phyloP scores from a whole-genome alignment of 2,888 invertebrate species.

The Clepsis dumicolana region DNA sequence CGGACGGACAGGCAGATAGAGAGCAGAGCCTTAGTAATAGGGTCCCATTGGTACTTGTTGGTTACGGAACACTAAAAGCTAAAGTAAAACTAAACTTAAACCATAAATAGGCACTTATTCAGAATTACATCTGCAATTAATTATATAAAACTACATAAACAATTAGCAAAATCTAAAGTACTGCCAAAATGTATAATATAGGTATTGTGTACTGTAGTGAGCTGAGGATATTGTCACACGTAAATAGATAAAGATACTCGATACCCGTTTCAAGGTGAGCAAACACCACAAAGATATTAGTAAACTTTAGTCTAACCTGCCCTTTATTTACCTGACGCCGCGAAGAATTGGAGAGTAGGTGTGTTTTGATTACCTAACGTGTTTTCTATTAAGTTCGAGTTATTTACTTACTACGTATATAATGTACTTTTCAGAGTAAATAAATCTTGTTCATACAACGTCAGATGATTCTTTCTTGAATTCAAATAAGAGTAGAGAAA shows the following conservation, averaged over 20 bases:
- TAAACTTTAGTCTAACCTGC: constrained; percentile 3
- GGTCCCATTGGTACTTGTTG: too few relatives aligned
- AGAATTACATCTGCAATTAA: too few relatives aligned
- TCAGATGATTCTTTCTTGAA: background rate
- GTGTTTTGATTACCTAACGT: background rate
- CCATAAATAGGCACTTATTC: too few relatives aligned
- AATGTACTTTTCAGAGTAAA: background rate
- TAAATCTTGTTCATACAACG: background rate
- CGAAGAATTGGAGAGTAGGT: background rate
- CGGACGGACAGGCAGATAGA: too few relatives aligned
- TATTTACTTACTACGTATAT: background rate
- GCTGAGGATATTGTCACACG: background rate
- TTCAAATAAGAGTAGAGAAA: background rate
- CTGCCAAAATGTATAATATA: too few relatives aligned
- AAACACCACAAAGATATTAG: constrained; percentile 10
- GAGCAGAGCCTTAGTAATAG: too few relatives aligned
- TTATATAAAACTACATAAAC: too few relatives aligned
- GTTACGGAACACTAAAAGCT: too few relatives aligned
- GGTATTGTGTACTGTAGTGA: background rate
- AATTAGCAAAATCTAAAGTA: too few relatives aligned
- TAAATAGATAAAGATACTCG: constrained; percentile 1
- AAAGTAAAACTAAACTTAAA: too few relatives aligned
- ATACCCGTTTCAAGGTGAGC: constrained; percentile 2
- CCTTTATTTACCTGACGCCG: background rate
- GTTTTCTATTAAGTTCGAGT: constrained; percentile 10